phyloP scores from a whole-genome alignment of 2,888 invertebrate species.

The Lomographa bimaculata region DNA sequence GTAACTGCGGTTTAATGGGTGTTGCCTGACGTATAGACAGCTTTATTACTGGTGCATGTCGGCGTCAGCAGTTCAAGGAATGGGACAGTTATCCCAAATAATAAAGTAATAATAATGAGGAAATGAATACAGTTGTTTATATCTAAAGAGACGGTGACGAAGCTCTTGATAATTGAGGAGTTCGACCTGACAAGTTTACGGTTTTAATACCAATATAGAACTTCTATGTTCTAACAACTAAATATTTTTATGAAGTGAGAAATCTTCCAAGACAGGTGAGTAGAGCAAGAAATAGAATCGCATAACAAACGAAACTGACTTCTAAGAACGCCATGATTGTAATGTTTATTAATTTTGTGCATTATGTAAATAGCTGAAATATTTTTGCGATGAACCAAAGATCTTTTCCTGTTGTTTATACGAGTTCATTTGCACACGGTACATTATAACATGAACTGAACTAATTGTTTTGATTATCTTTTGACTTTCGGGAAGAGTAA shows the following conservation, averaged over 20 bases:
- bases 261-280: too few relatives aligned
- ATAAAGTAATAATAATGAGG: too few relatives aligned
- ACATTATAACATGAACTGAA: constrained; percentile 4
- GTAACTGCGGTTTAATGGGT: constrained; percentile 33
- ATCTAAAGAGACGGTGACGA: too few relatives aligned
- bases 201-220: too few relatives aligned
- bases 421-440: constrained; percentile 31
- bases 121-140: too few relatives aligned
- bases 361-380: constrained; percentile 18
- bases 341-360: constrained; percentile 26
- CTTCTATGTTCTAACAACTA: too few relatives aligned
- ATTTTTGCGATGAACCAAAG: constrained; percentile 24
- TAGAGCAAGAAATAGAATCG: too few relatives aligned
- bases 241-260: too few relatives aligned
- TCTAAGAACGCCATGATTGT: constrained; percentile 15
- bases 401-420: constrained; percentile 26
- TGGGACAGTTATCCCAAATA: constrained; percentile 3
- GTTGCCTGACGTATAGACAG: constrained; percentile 35
- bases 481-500: constrained; percentile 3
- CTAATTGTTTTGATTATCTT: constrained; percentile 23
- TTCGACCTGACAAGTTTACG: too few relatives aligned
- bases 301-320: constrained; percentile 17
- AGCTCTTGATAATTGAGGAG: too few relatives aligned
- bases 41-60: constrained; percentile 33
- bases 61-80: constrained; percentile 14